Evolutionary conservation across 1,140 invertebrate genomes (phyloP), one percentile per base, ranked within the genome.

Genomic region (Elymnias hypermnestra): DNA sequence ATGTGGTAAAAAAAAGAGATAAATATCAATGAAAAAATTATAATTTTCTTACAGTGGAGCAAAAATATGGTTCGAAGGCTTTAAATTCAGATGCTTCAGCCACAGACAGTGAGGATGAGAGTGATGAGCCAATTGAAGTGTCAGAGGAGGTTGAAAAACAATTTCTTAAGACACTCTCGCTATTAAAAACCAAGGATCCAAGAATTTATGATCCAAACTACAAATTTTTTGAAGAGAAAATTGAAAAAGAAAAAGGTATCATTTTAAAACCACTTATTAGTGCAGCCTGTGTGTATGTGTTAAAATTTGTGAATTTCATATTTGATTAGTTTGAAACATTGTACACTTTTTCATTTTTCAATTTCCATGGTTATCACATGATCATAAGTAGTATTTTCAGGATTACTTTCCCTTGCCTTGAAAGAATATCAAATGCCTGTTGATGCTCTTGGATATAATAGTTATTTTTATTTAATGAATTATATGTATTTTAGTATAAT

Each of bases 171-270:
- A 94, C 95, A 0, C 78, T 97, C 0, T 89, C 95, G 1, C 92
- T 89, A 44, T 75, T 98, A 3, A 98, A 97, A 74, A 94, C 90
- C 18, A 95, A 94, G 77, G 94, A 98, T 88, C 94, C 96, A 0
- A 89, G 88, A 58, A 97, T 97, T 54, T 98, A 98, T 86, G 89
- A 97, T 62, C 88, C 91, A 38, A 88, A 90, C 48, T 86, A 89
- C 6, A 90, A 88, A 31, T 97, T 95, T 72, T 98, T 97, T 82
- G 76, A 89, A 51, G 72, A 89, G 15, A 63, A 62, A 10, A 39
- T 69, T 15, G 68, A 78, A 42, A 69, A 66, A 47, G 54, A 81
- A 55, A 55, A 67, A 53, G 71, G 77, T 82, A 57, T 33, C 17
- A 65, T 23, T 36, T 6, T 6, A n/a, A 19, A 9, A 8, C 9